Conservation (phyloP, 2,888 invertebrate genomes). For the Thymelicus lineola region DNA sequence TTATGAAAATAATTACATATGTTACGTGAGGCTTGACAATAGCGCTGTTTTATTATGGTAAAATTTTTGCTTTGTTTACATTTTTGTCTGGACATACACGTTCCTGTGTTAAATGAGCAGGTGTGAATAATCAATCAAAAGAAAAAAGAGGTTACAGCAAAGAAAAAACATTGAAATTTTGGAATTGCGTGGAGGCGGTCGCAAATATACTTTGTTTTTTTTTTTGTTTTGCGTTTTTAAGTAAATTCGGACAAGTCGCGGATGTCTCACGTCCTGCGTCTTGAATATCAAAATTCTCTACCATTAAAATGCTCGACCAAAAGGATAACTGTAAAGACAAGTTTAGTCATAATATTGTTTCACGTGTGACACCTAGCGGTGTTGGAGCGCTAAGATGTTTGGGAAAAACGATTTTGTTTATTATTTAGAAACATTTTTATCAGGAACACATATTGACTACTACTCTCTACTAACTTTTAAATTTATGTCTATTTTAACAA, state of each 20-base stretch:
- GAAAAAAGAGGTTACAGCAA: conserved; percentile 41
- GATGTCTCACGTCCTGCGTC: conserved; percentile 57
- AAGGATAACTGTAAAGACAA: conserved; percentile 71
- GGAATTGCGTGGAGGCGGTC: conserved; percentile 49
- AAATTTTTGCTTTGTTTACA: background rate
- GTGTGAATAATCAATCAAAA: conserved; percentile 43
- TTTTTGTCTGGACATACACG: background rate
- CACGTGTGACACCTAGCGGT: conserved; percentile 54
- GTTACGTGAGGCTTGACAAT: no score
- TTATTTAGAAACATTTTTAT: conserved; percentile 5
- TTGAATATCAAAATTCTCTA: conserved; percentile 63
- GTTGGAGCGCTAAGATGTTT: conserved; percentile 46
- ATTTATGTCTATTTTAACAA: no score
- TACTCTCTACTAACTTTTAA: no score
- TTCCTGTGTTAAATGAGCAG: conserved; percentile 27
- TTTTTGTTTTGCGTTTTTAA: conserved; percentile 41
- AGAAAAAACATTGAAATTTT: conserved; percentile 43
- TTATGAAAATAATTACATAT: conserved; percentile 4
- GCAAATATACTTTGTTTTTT: conserved; percentile 40
- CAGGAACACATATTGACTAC: background rate
- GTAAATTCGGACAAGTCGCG: conserved; percentile 52
- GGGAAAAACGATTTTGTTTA: conserved; percentile 38
- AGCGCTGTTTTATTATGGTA: background rate
- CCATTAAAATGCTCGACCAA: conserved; percentile 59
- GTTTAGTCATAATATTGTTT: conserved; percentile 63